Percentiles rank a stretch among this genome's conserved stretches.
Conservation (phyloP, 2,113 vertebrate genomes). For the Chaetodon trifascialis region DNA sequence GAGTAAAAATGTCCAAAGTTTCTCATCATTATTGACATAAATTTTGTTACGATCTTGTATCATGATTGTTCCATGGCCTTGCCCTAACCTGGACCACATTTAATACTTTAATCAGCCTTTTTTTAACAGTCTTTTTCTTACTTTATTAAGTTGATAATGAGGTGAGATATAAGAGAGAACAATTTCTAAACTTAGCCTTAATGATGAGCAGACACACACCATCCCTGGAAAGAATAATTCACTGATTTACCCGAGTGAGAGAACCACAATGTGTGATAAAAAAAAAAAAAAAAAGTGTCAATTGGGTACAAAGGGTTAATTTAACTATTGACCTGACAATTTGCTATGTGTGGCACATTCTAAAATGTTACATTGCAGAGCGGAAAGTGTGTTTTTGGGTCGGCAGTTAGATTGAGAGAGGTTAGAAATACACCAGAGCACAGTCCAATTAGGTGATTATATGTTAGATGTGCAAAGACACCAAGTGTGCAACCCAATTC, state of each 20-base stretch:
- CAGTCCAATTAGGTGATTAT: conserved; percentile 53
- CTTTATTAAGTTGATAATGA: background rate
- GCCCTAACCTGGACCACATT: background rate
- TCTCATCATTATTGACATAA: no score
- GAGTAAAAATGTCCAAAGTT: no score
- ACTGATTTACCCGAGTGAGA: background rate
- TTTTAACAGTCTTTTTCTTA: no score
- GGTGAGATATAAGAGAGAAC: background rate
- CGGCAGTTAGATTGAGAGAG: conserved; percentile 36
- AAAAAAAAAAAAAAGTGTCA: background rate
- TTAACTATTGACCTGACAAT: conserved; percentile 26
- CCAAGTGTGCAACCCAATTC: conserved; percentile 40
- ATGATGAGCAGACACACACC: background rate
- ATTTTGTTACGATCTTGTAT: no score
- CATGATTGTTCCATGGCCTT: no score
- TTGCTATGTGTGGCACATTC: conserved; percentile 29
- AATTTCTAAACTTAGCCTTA: no score
- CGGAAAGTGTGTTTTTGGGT: conserved; percentile 61
- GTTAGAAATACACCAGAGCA: conserved; percentile 50
- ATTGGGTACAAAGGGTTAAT: background rate
- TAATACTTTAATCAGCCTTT: background rate
- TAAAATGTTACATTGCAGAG: conserved; percentile 6
- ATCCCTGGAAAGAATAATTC: background rate
- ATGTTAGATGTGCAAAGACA: conserved; percentile 6
- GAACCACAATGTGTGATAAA: background rate